Percentiles rank a stretch among this genome's conserved stretches.
phyloP scores from a whole-genome alignment of 2,797 vertebrate species.

The Acridotheres tristis region DNA sequence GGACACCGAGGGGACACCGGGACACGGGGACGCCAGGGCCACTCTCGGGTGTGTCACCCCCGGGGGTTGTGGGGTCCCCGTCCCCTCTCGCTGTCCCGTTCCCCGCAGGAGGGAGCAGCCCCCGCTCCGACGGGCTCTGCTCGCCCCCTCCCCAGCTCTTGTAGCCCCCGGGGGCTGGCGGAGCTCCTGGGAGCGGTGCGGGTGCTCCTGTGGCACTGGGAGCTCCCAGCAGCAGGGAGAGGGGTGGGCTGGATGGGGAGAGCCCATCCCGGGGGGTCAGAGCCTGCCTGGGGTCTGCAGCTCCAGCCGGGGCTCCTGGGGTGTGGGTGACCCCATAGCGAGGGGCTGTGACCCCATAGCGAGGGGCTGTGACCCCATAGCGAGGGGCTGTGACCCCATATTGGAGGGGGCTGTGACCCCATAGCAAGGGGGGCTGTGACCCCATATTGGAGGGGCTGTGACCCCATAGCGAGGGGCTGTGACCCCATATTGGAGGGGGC shows the following conservation, averaged over 20 bases:
- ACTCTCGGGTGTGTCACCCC: background rate
- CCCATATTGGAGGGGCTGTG: too few species aligned
- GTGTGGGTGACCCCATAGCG: too few species aligned
- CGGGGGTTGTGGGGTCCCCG: background rate
- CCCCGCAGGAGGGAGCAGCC: background rate
- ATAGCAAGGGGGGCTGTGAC: too few species aligned
- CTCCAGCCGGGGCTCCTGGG: background rate
- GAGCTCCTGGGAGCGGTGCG: background rate
- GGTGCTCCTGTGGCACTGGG: background rate
- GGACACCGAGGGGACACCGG: background rate
- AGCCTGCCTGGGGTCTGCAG: background rate
- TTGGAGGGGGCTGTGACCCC: too few species aligned
- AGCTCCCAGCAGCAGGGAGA: background rate
- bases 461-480: too few species aligned
- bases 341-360: too few species aligned
- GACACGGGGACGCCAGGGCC: background rate
- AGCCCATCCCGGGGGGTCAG: rapidly evolving
- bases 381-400: too few species aligned
- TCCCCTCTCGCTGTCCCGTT: background rate
- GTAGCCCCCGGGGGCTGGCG: background rate
- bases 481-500: too few species aligned
- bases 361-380: too few species aligned
- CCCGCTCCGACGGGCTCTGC: background rate
- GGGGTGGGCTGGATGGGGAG: background rate
- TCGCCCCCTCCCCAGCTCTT: background rate